Conservation (phyloP, 2,113 vertebrate genomes). For the Rhinoderma darwinii region DNA sequence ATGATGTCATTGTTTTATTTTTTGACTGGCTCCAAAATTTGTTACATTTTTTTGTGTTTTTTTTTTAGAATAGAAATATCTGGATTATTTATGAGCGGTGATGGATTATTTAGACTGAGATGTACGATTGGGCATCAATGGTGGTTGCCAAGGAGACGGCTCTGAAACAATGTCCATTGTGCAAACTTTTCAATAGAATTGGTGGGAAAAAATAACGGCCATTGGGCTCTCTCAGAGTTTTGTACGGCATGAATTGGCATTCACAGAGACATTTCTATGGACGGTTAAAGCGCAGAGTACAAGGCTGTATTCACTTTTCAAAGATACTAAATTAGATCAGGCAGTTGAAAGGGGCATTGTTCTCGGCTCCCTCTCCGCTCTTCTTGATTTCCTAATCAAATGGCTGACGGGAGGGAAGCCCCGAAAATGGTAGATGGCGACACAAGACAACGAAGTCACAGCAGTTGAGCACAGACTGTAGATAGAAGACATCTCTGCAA, state of each 20-base stretch:
- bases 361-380: slow-evolving; percentile 28
- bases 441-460: not conserved
- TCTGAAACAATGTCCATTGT: slow-evolving; percentile 53
- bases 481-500: not conserved
- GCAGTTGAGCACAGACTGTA: not conserved
- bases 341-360: slow-evolving; percentile 53
- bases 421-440: not conserved
- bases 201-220: slow-evolving; percentile 48
- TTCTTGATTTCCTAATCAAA: slow-evolving; percentile 61
- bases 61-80: not conserved
- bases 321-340: slow-evolving; percentile 54
- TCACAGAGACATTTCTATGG: slow-evolving; percentile 53
- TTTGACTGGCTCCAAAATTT: not conserved
- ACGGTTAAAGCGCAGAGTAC: not conserved
- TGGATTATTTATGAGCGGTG: not conserved
- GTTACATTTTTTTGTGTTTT: not conserved
- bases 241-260: slow-evolving; percentile 43
- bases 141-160: not conserved
- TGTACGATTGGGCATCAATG: not conserved
- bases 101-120: not conserved
- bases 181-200: not conserved
- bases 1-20: not conserved
- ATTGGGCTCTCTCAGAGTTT: slow-evolving; percentile 50
- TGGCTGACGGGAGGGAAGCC: not conserved
- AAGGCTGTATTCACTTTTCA: slow-evolving; percentile 56